These are phyloP conservation scores for Dastarcus helophoroides DNA, from an alignment of 2,888 invertebrate genomes.

Conservation along the genomic window DNA sequence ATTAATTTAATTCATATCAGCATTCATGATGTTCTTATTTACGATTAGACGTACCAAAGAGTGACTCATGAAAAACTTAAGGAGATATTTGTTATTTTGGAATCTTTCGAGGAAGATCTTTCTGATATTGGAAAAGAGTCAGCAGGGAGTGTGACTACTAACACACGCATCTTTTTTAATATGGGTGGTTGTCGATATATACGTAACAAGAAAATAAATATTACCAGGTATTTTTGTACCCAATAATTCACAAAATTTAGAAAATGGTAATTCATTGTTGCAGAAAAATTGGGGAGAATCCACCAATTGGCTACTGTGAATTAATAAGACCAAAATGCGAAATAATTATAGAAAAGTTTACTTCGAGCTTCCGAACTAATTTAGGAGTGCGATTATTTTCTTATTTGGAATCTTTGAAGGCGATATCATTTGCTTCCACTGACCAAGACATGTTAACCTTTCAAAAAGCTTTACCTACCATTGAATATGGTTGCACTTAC, in stretches of 20 bases:
- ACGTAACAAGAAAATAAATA: conserved; percentile 3
- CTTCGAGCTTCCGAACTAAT: neutral
- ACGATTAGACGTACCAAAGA: too few relatives aligned
- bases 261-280: too few relatives aligned
- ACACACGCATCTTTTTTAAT: conserved; percentile 3
- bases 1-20: too few relatives aligned
- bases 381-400: neutral
- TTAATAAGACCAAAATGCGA: neutral
- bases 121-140: neutral
- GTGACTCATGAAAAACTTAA: too few relatives aligned
- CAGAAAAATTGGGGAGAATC: too few relatives aligned
- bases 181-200: conserved; percentile 5
- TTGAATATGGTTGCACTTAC: neutral
- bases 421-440: neutral
- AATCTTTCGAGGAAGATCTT: neutral
- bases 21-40: too few relatives aligned
- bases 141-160: neutral
- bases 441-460: neutral
- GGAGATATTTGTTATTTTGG: neutral
- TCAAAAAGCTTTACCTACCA: neutral
- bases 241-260: too few relatives aligned
- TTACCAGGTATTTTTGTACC: conserved; percentile 1
- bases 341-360: neutral
- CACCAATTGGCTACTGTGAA: conserved; percentile 2
- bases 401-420: neutral